Evolutionary conservation across 2,113 vertebrate species (phyloP), one percentile per base, ranked within the genome.

Genomic region (Haemorhous mexicanus): DNA sequence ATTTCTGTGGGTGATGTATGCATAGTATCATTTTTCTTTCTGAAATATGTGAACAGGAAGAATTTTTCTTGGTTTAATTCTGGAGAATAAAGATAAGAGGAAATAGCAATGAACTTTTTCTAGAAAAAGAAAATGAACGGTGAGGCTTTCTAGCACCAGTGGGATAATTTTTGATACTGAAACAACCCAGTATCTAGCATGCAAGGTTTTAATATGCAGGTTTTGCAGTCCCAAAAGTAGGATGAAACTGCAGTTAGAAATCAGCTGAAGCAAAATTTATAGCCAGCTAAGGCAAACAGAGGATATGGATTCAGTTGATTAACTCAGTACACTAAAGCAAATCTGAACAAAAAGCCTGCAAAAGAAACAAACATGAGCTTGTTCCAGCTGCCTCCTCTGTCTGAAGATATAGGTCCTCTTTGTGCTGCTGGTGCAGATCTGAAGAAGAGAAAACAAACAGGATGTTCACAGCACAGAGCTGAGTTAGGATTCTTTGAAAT

Each of bases 401-500:
- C 76, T 88, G 93, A 79, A 95, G 91, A 95, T 66, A 95, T 11
- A 95, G 76, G 76, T 95, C 96, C 83, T 95, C 91, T 95, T 96
- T 96, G 96, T 96, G 67, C 83, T 86, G 93, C 68, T 95, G 91
- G 49, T 88, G 94, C 91, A 95, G 96, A 96, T 92, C 96, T 96
- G 49, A 86, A 80, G 94, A 94, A 95, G 80, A 96, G 86, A 93
- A 94, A 95, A 96, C 90, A 96, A 95, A 96, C 83, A 96, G 89
- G 94, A 95, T 92, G 78, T 96, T 96, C 92, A 94, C 94, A 96
- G 90, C 84, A 87, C 77, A 91, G 73, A 77, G 94, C 86, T 90
- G 89, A 96, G 58, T 90, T 90, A 67, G 91, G 67, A 83, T 92
- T 90, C 93, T 93, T 82, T 79, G 61, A 95, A 92, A 82, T 90